Evolutionary conservation across 2,797 vertebrate genomes (phyloP).

Genomic region (Phrynocephalus vlangalii): DNA sequence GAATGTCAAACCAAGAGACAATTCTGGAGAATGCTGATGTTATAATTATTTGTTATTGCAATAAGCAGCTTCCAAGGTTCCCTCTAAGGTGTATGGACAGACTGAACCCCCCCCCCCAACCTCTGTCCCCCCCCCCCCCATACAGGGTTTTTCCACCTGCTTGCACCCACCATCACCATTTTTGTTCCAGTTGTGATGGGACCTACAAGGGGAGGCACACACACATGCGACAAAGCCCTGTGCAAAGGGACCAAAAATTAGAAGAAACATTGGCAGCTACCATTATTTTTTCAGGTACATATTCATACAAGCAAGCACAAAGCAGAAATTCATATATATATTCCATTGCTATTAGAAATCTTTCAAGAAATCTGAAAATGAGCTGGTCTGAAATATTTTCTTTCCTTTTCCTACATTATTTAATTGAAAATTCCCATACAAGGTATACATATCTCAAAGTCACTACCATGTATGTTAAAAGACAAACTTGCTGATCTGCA

Average conservation of each 20-base stretch:
- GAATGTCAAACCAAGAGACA: slow-evolving; percentile 1
- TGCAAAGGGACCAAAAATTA: too few species aligned
- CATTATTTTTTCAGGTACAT: not conserved
- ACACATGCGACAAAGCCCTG: too few species aligned
- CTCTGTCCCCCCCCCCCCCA: too few species aligned
- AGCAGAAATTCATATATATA: not conserved
- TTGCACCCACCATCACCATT: too few species aligned
- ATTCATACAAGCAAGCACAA: not conserved
- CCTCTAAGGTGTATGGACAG: too few species aligned
- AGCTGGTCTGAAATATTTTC: not conserved
- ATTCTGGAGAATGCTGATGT: not conserved
- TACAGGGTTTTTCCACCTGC: too few species aligned
- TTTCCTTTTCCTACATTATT: not conserved
- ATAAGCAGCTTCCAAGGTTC: not conserved
- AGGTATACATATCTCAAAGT: not conserved
- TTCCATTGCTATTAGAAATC: not conserved
- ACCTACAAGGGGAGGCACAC: too few species aligned
- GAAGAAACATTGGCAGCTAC: too few species aligned
- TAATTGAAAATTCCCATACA: not conserved
- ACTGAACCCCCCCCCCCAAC: too few species aligned
- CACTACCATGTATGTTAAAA: not conserved
- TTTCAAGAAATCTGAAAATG: not conserved
- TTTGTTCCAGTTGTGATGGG: too few species aligned
- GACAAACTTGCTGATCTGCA: not conserved
- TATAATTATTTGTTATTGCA: not conserved